phyloP scores from a whole-genome alignment of 2,888 invertebrate species.

The Ichneumoninae sp. region DNA sequence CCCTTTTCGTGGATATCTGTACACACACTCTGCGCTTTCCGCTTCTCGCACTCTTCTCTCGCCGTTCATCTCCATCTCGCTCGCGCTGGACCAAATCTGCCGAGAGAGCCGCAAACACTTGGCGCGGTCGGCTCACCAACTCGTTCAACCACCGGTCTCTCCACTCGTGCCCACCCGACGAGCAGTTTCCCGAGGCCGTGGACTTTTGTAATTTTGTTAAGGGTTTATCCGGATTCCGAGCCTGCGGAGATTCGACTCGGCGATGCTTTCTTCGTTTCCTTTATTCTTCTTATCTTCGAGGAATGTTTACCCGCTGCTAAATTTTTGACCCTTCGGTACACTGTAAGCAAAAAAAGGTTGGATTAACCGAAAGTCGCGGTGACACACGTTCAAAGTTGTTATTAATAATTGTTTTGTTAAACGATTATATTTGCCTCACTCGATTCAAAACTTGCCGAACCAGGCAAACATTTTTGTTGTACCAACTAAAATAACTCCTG shows the following conservation, averaged over 20 bases:
- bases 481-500: too few species aligned
- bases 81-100: conserved; percentile 25
- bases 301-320: too few species aligned
- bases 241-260: not conserved
- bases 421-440: too few species aligned
- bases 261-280: not conserved
- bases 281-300: not conserved
- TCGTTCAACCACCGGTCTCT: conserved; percentile 26
- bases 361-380: too few species aligned
- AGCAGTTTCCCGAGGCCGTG: not conserved
- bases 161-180: conserved; percentile 3
- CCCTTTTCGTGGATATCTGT: conserved; percentile 19
- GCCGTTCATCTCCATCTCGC: not conserved
- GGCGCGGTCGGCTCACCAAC: conserved; percentile 54
- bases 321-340: not conserved
- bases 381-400: too few species aligned
- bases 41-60: conserved; percentile 23
- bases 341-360: not conserved
- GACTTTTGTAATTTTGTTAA: conserved; percentile 47
- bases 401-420: too few species aligned
- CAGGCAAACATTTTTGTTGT: too few species aligned
- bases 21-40: not conserved
- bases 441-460: too few species aligned
- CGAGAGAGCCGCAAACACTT: conserved; percentile 77
- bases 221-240: not conserved